Conservation (phyloP, 2,797 vertebrate species). For the Clarias laeviceps region DNA sequence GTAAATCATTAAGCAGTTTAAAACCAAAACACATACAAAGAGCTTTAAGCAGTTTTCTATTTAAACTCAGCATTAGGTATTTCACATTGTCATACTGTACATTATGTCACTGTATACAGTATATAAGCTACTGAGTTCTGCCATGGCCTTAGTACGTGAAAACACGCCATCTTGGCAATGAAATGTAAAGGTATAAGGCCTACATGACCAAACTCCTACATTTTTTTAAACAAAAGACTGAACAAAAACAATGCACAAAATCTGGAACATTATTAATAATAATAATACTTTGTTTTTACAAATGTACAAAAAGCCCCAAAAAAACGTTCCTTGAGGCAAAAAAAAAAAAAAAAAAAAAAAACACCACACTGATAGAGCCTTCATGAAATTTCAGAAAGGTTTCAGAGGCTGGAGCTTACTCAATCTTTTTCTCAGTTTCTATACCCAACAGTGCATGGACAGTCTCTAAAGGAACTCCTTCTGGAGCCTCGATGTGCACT, state of each 20-base stretch:
- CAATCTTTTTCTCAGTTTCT: slow-evolving; percentile 68
- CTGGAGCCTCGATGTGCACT: slow-evolving; percentile 76
- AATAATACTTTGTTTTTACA: slow-evolving; percentile 65
- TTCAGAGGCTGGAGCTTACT: slow-evolving; percentile 13
- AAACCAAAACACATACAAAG: slow-evolving; percentile 24
- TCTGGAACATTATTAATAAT: slow-evolving; percentile 46
- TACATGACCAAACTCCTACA: slow-evolving; percentile 23
- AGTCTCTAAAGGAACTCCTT: slow-evolving; percentile 76
- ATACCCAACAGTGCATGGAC: slow-evolving; percentile 80
- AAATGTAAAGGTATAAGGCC: slow-evolving; percentile 30
- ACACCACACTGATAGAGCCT: slow-evolving; percentile 19
- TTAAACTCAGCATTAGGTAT: slow-evolving; percentile 5
- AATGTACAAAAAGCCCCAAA: slow-evolving; percentile 69
- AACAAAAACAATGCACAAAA: slow-evolving; percentile 48
- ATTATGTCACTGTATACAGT: background rate
- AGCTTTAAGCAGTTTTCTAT: slow-evolving; percentile 23
- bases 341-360: slow-evolving; percentile 10
- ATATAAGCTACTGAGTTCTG: slow-evolving; percentile 5
- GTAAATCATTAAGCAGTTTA: slow-evolving; percentile 11
- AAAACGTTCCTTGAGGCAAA: slow-evolving; percentile 57
- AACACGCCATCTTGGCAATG: slow-evolving; percentile 13
- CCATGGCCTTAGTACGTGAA: background rate
- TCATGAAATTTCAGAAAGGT: slow-evolving; percentile 38
- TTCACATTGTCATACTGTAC: slow-evolving; percentile 18
- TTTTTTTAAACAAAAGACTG: slow-evolving; percentile 42